These are phyloP conservation scores for Tipula helvola DNA, from an alignment of 2,888 invertebrate species.

Conservation along the genomic window DNA sequence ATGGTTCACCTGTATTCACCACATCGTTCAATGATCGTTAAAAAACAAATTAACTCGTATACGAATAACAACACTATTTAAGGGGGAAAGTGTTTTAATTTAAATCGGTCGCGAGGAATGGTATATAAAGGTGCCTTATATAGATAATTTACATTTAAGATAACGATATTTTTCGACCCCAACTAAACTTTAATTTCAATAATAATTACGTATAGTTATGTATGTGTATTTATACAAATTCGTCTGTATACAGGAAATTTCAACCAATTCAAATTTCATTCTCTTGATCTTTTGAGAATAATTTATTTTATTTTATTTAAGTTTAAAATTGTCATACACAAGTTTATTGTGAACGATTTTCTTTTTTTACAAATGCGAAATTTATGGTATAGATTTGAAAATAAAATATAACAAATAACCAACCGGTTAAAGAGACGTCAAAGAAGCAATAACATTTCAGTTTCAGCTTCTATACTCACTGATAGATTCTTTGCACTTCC, in stretches of 20 bases:
- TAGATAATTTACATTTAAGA: not conserved
- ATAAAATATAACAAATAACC: too few relatives aligned
- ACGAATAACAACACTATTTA: not conserved
- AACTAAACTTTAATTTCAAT: not conserved
- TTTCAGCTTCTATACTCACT: too few relatives aligned
- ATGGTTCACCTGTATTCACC: not conserved
- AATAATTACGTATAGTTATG: not conserved
- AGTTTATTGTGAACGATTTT: too few relatives aligned
- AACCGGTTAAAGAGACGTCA: too few relatives aligned
- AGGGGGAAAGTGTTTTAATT: not conserved
- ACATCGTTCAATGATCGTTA: not conserved
- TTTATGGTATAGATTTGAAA: too few relatives aligned
- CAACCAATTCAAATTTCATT: not conserved
- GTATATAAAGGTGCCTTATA: not conserved
- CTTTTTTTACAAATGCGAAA: too few relatives aligned
- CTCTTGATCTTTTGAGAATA: not conserved
- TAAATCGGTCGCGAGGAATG: not conserved
- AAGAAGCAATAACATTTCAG: too few relatives aligned
- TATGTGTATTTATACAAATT: not conserved
- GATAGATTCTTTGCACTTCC: too few relatives aligned
- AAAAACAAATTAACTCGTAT: not conserved
- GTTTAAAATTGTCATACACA: not conserved
- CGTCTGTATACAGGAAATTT: not conserved
- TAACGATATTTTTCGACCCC: not conserved
- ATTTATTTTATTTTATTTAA: not conserved